Evolutionary conservation across 1,140 invertebrate species (phyloP).

Genomic region (Dendrolimus kikuchii): DNA sequence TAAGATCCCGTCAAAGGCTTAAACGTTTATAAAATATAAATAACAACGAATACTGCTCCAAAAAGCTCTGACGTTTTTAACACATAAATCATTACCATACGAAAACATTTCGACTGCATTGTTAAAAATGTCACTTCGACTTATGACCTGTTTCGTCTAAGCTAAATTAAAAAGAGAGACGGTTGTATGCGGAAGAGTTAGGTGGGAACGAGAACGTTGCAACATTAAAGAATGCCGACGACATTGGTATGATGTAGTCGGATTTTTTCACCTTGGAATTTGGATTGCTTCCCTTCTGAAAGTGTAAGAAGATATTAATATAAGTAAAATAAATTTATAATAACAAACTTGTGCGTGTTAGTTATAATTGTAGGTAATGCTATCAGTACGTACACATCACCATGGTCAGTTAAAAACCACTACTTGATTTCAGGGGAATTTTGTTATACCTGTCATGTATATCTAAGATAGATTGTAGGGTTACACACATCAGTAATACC

Average conservation of each 20-base stretch:
- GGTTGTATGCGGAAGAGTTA: conserved; percentile 23
- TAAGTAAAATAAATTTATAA: too few species aligned
- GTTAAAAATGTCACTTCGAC: conserved; percentile 68
- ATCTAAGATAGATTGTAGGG: too few species aligned
- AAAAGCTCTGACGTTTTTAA: conserved; percentile 51
- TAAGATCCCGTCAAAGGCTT: conserved; percentile 36
- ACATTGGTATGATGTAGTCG: conserved; percentile 13
- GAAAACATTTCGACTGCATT: conserved; percentile 68
- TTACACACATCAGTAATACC: too few species aligned
- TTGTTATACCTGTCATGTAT: too few species aligned
- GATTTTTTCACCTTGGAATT: background rate
- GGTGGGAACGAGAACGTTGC: conserved; percentile 30
- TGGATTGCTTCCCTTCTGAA: too few species aligned
- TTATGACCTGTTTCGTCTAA: conserved; percentile 66
- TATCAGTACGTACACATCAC: too few species aligned
- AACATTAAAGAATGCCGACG: conserved; percentile 53
- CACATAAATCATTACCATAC: conserved; percentile 69
- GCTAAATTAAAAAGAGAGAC: conserved; percentile 53
- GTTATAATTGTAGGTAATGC: too few species aligned
- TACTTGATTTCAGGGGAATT: too few species aligned
- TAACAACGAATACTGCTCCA: conserved; percentile 36
- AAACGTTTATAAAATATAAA: conserved; percentile 27
- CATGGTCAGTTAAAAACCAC: too few species aligned
- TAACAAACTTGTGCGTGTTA: too few species aligned
- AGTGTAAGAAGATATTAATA: too few species aligned